Evolutionary conservation across 1,140 invertebrate species (phyloP).

Genomic region (Hestina assimilis): DNA sequence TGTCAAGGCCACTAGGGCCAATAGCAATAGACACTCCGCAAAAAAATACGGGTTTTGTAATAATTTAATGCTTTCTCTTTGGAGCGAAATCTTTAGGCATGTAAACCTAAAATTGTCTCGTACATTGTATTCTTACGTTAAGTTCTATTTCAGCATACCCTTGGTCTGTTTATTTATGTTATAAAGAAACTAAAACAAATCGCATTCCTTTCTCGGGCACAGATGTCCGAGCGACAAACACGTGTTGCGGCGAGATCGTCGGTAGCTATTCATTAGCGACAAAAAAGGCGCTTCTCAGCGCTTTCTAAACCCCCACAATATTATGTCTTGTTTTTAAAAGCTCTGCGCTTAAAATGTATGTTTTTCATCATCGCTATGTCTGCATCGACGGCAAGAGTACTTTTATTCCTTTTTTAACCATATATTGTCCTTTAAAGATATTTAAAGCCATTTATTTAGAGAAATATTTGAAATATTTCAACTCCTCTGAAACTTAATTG

Average conservation of each 20-base stretch:
- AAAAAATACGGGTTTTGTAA: too few relatives aligned
- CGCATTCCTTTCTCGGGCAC: constrained; percentile 16
- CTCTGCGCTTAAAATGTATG: background rate
- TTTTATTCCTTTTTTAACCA: background rate
- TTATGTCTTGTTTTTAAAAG: background rate
- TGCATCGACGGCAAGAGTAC: background rate
- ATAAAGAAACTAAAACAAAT: constrained; percentile 19
- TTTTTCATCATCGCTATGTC: background rate
- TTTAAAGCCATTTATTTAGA: background rate
- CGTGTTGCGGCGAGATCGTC: constrained; percentile 5
- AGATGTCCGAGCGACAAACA: constrained; percentile 14
- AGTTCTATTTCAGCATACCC: background rate
- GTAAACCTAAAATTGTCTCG: too few relatives aligned
- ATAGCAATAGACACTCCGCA: too few relatives aligned
- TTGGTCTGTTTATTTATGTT: constrained; percentile 10
- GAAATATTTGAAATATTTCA: constrained; percentile 1
- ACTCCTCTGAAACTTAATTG: constrained; percentile 1
- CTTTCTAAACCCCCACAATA: too few relatives aligned
- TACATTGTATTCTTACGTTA: background rate
- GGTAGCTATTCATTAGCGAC: constrained; percentile 2
- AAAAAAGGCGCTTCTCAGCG: background rate
- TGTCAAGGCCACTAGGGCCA: too few relatives aligned
- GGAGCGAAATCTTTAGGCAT: too few relatives aligned
- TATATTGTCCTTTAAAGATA: constrained; percentile 8
- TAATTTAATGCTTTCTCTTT: too few relatives aligned